Percentiles rank a stretch among this genome's conserved stretches.
Evolutionary conservation across 2,888 invertebrate species (phyloP).

Genomic region (Diarsia rubi): DNA sequence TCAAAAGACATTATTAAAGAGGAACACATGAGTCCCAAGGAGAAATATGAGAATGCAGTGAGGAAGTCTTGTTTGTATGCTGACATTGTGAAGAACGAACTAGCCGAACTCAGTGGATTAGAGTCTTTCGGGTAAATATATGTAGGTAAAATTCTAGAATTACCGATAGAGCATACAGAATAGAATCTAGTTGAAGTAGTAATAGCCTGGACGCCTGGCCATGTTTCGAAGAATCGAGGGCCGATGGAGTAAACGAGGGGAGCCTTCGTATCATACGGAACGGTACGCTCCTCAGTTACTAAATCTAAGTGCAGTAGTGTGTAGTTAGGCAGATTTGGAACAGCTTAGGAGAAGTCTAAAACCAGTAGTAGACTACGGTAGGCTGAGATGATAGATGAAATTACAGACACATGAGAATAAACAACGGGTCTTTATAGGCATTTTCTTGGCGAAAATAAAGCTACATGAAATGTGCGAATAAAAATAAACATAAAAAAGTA

Average conservation of each 20-base stretch:
- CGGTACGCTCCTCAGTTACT: background rate
- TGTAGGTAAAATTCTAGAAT: background rate
- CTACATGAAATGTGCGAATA: background rate
- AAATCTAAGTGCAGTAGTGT: no score
- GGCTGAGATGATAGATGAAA: background rate
- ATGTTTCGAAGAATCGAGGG: background rate
- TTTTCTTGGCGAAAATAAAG: background rate
- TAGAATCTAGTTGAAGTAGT: background rate
- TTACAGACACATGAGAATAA: background rate
- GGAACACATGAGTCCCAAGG: conserved; percentile 94
- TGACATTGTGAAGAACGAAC: conserved; percentile 92
- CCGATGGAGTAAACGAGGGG: background rate
- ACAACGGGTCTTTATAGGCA: background rate
- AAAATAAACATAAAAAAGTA: no score
- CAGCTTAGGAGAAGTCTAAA: background rate
- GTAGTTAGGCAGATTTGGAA: no score
- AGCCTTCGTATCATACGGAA: background rate
- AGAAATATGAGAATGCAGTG: conserved; percentile 94
- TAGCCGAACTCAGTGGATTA: conserved; percentile 93
- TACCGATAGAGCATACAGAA: background rate
- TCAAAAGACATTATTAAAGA: conserved; percentile 92
- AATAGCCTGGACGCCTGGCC: background rate
- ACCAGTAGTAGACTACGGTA: background rate
- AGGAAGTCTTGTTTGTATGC: conserved; percentile 93
- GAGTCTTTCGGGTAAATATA: conserved; percentile 93